Base-by-base conservation (phyloP, 2,888 invertebrate genomes). In the Sphaerophoria taeniata region DNA sequence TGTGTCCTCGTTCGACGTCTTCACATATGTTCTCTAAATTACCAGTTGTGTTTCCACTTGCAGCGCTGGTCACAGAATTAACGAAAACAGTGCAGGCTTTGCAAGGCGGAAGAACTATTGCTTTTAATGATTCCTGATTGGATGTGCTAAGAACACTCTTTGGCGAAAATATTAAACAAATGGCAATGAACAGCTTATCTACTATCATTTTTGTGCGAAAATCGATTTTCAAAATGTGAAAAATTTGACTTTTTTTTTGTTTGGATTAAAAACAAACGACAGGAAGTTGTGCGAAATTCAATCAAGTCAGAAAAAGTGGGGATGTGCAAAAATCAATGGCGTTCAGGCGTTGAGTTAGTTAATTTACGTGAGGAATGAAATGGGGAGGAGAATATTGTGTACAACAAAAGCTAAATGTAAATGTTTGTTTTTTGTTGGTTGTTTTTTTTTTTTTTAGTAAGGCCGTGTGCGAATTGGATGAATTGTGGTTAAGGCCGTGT, bases 21-120 rank as follows among this genome's bases (percentile, higher is more conserved):
- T 94, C 94, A 91, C 99, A 99, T 6, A 98, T 92, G 31, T 95
- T 93, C 89, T 98, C 98, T 92, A 98, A 96, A 90, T 98, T 95
- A 67, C 95, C 95, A 70, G 97, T 92, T 88, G 97, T 97, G 89
- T 97, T 95, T 91, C 97, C 97, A 90, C 98, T 98, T 97, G 6
- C n/a, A 4, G 73, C 63, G 45, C 7, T 49, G 0, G 0, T 45
- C 89, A 97, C 97, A 0, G 97, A 97, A 39, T 95, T 94, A 3
- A 95, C 94, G 70, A 97, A 94, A 87, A 94, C 90, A 90, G 94
- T 95, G 90, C 97, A 97, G 0, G 96, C 94, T 88, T 95, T 95
- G 91, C 97, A 97, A 6, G 96, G 96, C 11, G 97, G 96, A 63
- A 96, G 91, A 87, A 91, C 93, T 39, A 93, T 93, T 11, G 93